Conservation (phyloP, 1,140 invertebrate species). For the Plodia interpunctella region DNA sequence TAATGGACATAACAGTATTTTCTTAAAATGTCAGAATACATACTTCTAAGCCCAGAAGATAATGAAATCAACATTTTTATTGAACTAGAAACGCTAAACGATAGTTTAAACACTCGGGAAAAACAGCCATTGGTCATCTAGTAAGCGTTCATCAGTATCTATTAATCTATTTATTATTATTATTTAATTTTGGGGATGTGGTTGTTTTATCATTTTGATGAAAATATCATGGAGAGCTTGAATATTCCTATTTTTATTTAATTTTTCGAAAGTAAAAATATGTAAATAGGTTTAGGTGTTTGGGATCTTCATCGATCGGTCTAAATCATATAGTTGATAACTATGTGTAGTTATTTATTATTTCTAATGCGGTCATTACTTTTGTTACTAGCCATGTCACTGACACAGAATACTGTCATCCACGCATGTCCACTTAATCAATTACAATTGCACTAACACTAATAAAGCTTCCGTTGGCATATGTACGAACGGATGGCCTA, state of each 20-base stretch:
- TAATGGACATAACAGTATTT: conserved; percentile 6
- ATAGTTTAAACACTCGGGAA: conserved; percentile 50
- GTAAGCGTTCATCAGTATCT: conserved; percentile 26
- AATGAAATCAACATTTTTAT: conserved; percentile 9
- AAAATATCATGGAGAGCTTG: too few relatives aligned
- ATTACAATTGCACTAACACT: conserved; percentile 33
- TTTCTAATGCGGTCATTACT: neutral
- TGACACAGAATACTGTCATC: neutral
- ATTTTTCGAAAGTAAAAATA: too few relatives aligned
- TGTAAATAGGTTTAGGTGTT: too few relatives aligned
- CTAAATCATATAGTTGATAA: too few relatives aligned
- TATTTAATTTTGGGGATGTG: too few relatives aligned
- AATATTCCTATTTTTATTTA: too few relatives aligned
- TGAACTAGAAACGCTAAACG: conserved; percentile 44
- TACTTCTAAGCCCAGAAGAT: neutral
- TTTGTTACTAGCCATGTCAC: neutral
- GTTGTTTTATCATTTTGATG: too few relatives aligned
- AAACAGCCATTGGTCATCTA: conserved; percentile 37
- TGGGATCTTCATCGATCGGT: too few relatives aligned
- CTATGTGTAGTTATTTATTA: too few relatives aligned
- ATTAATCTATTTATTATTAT: too few relatives aligned
- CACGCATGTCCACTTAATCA: conserved; percentile 46
- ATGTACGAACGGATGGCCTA: neutral
- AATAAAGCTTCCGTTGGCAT: conserved; percentile 37
- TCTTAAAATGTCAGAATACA: neutral